These are phyloP conservation scores for Echiichthys vipera DNA, from an alignment of 2,797 vertebrate genomes.

Conservation along the genomic window DNA sequence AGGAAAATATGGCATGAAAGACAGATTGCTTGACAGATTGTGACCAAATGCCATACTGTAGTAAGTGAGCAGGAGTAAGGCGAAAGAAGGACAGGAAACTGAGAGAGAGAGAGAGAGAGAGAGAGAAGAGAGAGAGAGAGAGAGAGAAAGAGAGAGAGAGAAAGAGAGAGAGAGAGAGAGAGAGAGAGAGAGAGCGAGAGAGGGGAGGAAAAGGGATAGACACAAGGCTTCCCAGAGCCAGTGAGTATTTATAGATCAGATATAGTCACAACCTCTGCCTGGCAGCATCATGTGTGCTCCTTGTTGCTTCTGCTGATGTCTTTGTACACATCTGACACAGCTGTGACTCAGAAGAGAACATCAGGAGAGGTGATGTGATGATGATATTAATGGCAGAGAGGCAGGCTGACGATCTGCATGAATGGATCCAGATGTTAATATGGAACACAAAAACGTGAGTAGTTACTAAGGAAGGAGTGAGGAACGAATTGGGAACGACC, in stretches of 20 bases:
- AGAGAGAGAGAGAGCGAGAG: constrained; percentile 17
- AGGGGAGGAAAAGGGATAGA: constrained; percentile 48
- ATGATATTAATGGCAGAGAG: constrained; percentile 45
- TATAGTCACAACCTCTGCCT: constrained; percentile 76
- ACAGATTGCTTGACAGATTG: constrained; percentile 69
- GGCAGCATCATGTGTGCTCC: constrained; percentile 67
- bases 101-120: no score
- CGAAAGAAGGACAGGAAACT: constrained; percentile 22
- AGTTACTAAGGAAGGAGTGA: not conserved
- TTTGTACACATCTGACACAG: constrained; percentile 57
- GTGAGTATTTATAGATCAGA: constrained; percentile 81
- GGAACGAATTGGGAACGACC: not conserved
- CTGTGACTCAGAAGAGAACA: constrained; percentile 60
- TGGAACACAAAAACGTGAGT: not conserved
- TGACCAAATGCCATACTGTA: constrained; percentile 61
- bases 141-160: no score
- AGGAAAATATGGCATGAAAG: constrained; percentile 43
- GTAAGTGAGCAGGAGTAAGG: constrained; percentile 38
- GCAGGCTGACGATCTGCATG: constrained; percentile 22
- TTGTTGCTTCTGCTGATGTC: constrained; percentile 66
- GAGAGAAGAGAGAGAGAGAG: no score
- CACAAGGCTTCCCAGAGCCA: constrained; percentile 64
- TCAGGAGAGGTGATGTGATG: constrained; percentile 37
- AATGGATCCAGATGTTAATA: constrained; percentile 28
- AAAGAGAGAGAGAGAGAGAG: not conserved